These are phyloP conservation scores for Solenopsis invicta DNA, from an alignment of 1,140 invertebrate species.

Conservation along the genomic window DNA sequence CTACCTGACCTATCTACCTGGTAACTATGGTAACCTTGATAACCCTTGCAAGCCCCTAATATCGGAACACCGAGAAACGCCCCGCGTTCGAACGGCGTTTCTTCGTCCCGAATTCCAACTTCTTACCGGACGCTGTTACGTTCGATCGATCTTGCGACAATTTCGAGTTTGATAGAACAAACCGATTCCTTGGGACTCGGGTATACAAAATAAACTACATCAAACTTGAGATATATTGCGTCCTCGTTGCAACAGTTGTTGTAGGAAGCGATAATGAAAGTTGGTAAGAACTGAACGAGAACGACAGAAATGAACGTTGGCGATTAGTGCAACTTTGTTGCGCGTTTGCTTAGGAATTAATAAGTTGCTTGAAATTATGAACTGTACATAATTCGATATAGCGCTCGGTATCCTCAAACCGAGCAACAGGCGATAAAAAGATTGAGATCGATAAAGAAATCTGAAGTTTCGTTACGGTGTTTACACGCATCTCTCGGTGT, in stretches of 20 bases:
- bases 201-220: background rate
- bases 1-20: slow-evolving; percentile 71
- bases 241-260: no score
- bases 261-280: background rate
- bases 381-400: slow-evolving; percentile 6
- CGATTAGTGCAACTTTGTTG: background rate
- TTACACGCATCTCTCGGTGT: background rate
- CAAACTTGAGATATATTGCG: background rate
- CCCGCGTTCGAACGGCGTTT: slow-evolving; percentile 6
- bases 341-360: background rate
- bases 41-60: slow-evolving; percentile 55
- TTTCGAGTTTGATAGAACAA: background rate
- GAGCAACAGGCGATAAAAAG: background rate
- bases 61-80: slow-evolving; percentile 35
- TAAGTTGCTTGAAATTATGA: slow-evolving; percentile 3
- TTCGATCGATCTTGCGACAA: slow-evolving; percentile 30
- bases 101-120: slow-evolving; percentile 18
- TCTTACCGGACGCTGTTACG: slow-evolving; percentile 23
- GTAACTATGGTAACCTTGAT: slow-evolving; percentile 72
- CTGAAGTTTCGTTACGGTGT: background rate
- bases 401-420: background rate
- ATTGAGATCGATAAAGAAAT: background rate
- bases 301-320: background rate
- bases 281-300: background rate
- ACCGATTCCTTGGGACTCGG: background rate